Evolutionary conservation across 1,140 invertebrate species (phyloP).

Genomic region (Cataglyphis hispanica): DNA sequence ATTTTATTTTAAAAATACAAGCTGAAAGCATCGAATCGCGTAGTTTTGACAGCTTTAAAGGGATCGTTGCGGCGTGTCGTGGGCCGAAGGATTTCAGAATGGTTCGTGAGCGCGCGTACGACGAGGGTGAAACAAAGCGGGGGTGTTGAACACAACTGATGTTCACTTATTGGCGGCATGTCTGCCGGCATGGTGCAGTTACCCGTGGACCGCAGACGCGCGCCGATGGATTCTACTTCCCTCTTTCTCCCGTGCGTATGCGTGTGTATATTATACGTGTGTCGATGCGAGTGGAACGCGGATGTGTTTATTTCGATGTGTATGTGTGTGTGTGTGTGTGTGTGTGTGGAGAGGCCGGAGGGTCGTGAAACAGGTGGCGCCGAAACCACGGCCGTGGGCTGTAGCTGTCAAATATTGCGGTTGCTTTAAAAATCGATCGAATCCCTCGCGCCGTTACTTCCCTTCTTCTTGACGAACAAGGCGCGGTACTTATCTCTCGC

Average conservation of each 20-base stretch:
- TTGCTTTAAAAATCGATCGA: constrained; percentile 85
- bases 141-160: constrained; percentile 84
- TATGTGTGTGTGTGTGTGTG: background rate
- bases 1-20: constrained; percentile 38
- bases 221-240: constrained; percentile 63
- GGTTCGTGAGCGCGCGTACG: constrained; percentile 63
- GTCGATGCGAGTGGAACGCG: background rate
- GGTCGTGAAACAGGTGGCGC: constrained; percentile 85
- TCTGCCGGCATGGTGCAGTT: constrained; percentile 85
- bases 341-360: constrained; percentile 63
- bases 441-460: constrained; percentile 14
- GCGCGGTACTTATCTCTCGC: constrained; percentile 27
- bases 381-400: constrained; percentile 81
- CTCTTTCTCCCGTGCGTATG: constrained; percentile 54
- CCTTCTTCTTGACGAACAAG: constrained; percentile 47
- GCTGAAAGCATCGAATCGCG: constrained; percentile 28
- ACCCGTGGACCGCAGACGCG: constrained; percentile 76
- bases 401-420: constrained; percentile 86
- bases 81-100: constrained; percentile 69
- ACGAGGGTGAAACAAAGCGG: constrained; percentile 79
- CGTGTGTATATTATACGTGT: background rate
- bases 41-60: constrained; percentile 53
- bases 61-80: constrained; percentile 55
- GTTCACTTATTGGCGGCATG: constrained; percentile 87
- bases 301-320: background rate